Conservation (phyloP, 2,113 vertebrate species). For the Aphyosemion australe region DNA sequence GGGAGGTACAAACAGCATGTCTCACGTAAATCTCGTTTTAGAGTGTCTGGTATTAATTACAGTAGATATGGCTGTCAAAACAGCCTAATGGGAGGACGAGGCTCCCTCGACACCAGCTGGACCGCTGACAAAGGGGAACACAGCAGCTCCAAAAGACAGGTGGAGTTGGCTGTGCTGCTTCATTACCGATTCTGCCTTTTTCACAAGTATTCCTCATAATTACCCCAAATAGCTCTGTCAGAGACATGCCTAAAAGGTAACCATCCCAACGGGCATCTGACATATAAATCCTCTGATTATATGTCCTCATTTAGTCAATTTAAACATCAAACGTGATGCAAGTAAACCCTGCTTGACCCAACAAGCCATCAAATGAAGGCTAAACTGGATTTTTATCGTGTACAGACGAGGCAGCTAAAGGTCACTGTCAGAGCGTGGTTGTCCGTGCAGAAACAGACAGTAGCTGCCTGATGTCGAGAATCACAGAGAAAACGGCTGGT, state of each 20-base stretch:
- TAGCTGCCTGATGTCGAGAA: conserved; percentile 47
- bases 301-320: conserved; percentile 7
- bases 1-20: conserved; percentile 50
- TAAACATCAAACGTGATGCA: conserved; percentile 23
- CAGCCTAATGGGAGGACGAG: conserved; percentile 53
- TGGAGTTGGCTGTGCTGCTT: conserved; percentile 31
- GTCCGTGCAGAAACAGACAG: conserved; percentile 27
- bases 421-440: conserved; percentile 46
- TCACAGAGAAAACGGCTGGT: conserved; percentile 38
- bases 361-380: neutral
- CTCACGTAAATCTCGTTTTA: conserved; percentile 61
- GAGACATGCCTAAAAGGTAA: conserved; percentile 3
- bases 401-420: conserved; percentile 40
- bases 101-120: conserved; percentile 59
- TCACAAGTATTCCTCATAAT: conserved; percentile 21
- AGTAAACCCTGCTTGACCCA: conserved; percentile 12
- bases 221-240: conserved; percentile 10
- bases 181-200: conserved; percentile 24
- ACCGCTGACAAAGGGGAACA: conserved; percentile 61
- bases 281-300: neutral
- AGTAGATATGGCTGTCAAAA: conserved; percentile 65
- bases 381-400: conserved; percentile 24
- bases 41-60: conserved; percentile 70
- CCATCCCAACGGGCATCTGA: neutral
- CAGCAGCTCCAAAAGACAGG: conserved; percentile 18